phyloP scores from a whole-genome alignment of 2,113 vertebrate species.

The Anoplopoma fimbria region DNA sequence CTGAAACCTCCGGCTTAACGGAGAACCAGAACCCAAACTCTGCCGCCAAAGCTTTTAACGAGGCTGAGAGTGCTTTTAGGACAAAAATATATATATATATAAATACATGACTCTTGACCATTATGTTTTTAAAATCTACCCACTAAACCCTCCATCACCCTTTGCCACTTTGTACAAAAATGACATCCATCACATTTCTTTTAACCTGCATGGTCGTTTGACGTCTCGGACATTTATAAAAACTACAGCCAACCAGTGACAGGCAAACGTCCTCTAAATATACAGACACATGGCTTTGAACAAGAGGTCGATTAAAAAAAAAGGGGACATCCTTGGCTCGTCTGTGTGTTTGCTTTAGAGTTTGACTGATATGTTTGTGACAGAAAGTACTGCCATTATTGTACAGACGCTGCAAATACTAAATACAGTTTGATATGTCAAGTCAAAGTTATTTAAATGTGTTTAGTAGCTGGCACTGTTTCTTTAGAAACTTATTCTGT shows the following conservation, averaged over 20 bases:
- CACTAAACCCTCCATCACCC: slow-evolving; percentile 26
- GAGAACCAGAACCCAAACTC: slow-evolving; percentile 5
- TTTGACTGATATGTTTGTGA: slow-evolving; percentile 33
- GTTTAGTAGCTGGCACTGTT: too few species aligned
- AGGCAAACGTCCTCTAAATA: slow-evolving; percentile 31
- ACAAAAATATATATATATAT: not conserved
- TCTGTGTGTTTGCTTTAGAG: slow-evolving; percentile 12
- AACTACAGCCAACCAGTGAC: slow-evolving; percentile 55
- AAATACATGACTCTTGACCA: slow-evolving; percentile 48
- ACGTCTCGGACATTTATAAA: slow-evolving; percentile 49
- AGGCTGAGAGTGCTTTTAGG: slow-evolving; percentile 48
- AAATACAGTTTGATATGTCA: not conserved
- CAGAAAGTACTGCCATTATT: not conserved
- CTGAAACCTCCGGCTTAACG: slow-evolving; percentile 55
- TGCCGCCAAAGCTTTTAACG: slow-evolving; percentile 49
- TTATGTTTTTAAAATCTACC: slow-evolving; percentile 19
- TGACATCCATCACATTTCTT: slow-evolving; percentile 53
- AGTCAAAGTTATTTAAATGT: too few species aligned
- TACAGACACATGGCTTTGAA: slow-evolving; percentile 62
- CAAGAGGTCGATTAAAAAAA: not conserved
- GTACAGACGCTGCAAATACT: not conserved
- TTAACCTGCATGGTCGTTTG: slow-evolving; percentile 31
- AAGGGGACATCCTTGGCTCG: slow-evolving; percentile 48
- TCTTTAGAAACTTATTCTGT: too few species aligned
- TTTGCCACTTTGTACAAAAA: slow-evolving; percentile 51